These are phyloP conservation scores for Remorina albescens DNA, from an alignment of 2,797 vertebrate genomes.

Conservation along the genomic window DNA sequence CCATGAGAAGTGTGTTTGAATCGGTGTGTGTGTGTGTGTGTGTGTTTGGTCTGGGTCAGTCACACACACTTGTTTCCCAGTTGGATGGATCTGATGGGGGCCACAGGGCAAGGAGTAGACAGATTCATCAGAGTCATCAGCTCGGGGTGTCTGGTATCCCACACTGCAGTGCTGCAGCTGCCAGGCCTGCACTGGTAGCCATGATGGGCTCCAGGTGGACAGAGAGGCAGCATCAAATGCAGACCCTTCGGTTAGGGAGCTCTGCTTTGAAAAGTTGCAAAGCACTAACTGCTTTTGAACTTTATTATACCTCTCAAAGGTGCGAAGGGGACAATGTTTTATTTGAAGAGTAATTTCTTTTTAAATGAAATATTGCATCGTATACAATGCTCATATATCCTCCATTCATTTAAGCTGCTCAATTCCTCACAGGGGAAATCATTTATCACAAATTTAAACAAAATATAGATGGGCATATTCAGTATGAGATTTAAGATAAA, in stretches of 20 bases:
- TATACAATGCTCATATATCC: neutral
- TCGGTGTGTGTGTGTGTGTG: slow-evolving; percentile 57
- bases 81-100: slow-evolving; percentile 85
- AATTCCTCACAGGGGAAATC: neutral
- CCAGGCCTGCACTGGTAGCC: slow-evolving; percentile 65
- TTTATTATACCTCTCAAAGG: neutral
- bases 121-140: slow-evolving; percentile 86
- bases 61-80: slow-evolving; percentile 84
- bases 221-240: slow-evolving; percentile 40
- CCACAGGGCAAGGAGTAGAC: slow-evolving; percentile 83
- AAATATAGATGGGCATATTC: neutral
- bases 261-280: neutral
- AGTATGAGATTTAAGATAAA: no score
- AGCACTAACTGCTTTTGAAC: neutral
- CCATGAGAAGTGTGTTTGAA: slow-evolving; percentile 64
- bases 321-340: neutral
- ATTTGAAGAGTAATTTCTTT: neutral
- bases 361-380: neutral
- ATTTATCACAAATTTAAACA: neutral
- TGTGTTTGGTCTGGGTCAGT: slow-evolving; percentile 73
- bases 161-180: slow-evolving; percentile 82
- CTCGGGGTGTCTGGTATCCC: slow-evolving; percentile 80
- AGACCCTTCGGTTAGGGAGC: neutral
- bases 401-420: neutral
- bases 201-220: slow-evolving; percentile 87